Conservation (phyloP, 1,140 invertebrate genomes). For the Zaprionus kolodkinae region DNA sequence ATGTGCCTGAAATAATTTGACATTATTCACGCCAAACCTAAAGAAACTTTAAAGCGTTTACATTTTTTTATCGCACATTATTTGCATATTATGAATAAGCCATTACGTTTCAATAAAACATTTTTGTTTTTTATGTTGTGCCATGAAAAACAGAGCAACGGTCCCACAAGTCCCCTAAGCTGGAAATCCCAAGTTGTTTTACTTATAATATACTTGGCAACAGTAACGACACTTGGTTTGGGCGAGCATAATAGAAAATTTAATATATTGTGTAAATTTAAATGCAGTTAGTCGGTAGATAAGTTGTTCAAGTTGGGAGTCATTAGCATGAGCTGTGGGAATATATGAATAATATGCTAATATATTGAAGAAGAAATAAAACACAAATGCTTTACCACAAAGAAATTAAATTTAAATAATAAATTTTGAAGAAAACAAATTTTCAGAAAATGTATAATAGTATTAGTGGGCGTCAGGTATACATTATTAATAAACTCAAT, state of each 20-base stretch:
- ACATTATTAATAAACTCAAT: background rate
- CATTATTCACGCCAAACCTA: background rate
- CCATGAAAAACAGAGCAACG: conserved; percentile 12
- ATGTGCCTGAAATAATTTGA: background rate
- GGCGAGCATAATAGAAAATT: conserved; percentile 10
- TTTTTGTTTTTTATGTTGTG: conserved; percentile 34
- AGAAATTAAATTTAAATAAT: too few relatives aligned
- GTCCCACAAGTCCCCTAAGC: background rate
- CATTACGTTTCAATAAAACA: conserved; percentile 36
- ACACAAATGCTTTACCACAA: background rate
- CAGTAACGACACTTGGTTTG: conserved; percentile 11
- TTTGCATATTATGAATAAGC: conserved; percentile 74
- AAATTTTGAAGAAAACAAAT: too few relatives aligned
- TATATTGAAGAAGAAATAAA: background rate
- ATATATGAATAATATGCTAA: background rate
- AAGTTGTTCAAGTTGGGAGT: background rate
- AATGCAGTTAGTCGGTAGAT: background rate
- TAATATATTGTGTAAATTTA: conserved; percentile 4
- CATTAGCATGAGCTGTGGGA: background rate
- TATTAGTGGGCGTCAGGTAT: too few relatives aligned
- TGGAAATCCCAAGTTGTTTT: background rate
- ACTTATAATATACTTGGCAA: conserved; percentile 4
- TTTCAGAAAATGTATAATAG: too few relatives aligned
- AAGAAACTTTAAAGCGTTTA: conserved; percentile 42
- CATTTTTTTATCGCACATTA: conserved; percentile 41